These are phyloP conservation scores for Dicentrarchus labrax DNA, from an alignment of 2,113 vertebrate genomes.

Conservation along the genomic window DNA sequence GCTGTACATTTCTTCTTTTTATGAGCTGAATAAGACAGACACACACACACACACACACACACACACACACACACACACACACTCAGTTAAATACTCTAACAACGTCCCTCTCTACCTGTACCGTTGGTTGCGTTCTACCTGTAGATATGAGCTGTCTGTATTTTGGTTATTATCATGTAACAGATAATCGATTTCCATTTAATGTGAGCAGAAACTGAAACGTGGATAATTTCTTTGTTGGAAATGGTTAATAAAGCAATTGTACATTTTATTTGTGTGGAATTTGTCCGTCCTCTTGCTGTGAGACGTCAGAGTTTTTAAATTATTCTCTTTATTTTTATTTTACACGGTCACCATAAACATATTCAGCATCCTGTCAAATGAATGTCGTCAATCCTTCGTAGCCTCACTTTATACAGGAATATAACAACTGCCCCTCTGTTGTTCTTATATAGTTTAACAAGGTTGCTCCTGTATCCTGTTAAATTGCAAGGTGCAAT, in stretches of 20 bases:
- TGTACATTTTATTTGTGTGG: conserved; percentile 78
- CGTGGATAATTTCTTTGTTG: conserved; percentile 81
- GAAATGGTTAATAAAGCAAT: conserved; percentile 72
- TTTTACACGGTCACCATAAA: too few species aligned
- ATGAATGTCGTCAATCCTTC: too few species aligned
- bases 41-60: neutral
- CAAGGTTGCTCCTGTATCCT: too few species aligned
- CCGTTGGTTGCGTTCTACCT: conserved; percentile 70
- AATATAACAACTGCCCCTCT: too few species aligned
- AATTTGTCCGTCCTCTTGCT: neutral
- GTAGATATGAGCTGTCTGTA: conserved; percentile 79
- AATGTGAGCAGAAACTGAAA: conserved; percentile 73
- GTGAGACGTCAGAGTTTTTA: neutral
- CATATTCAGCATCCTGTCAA: neutral
- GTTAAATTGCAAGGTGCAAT: too few species aligned
- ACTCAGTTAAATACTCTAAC: conserved; percentile 18
- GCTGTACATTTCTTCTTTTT: conserved; percentile 63
- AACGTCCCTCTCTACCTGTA: conserved; percentile 56
- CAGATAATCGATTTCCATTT: conserved; percentile 66
- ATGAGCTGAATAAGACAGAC: conserved; percentile 32
- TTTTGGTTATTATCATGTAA: conserved; percentile 73
- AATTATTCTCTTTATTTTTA: too few species aligned
- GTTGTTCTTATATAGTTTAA: too few species aligned
- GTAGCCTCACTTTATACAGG: too few species aligned
- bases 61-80: neutral